Conservation (phyloP, 1,140 invertebrate genomes). For the Vanessa tameamea region DNA sequence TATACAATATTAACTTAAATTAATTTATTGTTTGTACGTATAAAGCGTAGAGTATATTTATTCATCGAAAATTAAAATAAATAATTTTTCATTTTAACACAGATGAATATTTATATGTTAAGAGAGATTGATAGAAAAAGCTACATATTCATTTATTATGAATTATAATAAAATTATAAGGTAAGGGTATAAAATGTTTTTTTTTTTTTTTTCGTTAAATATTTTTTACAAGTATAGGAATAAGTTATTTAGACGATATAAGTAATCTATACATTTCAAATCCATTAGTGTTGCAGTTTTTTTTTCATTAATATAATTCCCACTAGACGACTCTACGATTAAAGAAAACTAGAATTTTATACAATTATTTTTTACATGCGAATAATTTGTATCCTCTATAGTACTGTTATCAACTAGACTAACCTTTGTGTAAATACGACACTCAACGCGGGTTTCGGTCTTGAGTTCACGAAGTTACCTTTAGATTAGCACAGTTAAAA, state of each 20-base stretch:
- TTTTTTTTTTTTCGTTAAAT: background rate
- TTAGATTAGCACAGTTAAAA: background rate
- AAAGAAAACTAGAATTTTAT: conserved; percentile 21
- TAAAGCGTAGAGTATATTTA: conserved; percentile 41
- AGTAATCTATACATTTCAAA: conserved; percentile 48
- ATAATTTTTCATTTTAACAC: conserved; percentile 18
- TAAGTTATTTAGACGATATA: conserved; percentile 29
- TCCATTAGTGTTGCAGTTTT: conserved; percentile 53
- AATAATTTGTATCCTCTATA: conserved; percentile 11
- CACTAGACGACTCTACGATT: conserved; percentile 27
- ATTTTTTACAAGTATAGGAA: conserved; percentile 29
- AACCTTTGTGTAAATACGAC: background rate
- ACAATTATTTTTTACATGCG: conserved; percentile 31
- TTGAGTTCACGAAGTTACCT: background rate
- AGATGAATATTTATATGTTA: conserved; percentile 12
- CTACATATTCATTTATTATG: conserved; percentile 12
- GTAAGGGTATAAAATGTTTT: conserved; percentile 13
- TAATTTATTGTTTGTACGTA: conserved; percentile 40
- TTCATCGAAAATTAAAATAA: conserved; percentile 15
- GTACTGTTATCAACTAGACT: background rate
- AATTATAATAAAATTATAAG: conserved; percentile 20
- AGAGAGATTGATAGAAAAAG: conserved; percentile 26
- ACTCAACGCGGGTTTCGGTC: background rate
- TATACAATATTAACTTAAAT: conserved; percentile 26
- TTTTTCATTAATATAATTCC: conserved; percentile 33